Base-by-base conservation (phyloP, 2,797 vertebrate genomes). In the Chelon auratus region DNA sequence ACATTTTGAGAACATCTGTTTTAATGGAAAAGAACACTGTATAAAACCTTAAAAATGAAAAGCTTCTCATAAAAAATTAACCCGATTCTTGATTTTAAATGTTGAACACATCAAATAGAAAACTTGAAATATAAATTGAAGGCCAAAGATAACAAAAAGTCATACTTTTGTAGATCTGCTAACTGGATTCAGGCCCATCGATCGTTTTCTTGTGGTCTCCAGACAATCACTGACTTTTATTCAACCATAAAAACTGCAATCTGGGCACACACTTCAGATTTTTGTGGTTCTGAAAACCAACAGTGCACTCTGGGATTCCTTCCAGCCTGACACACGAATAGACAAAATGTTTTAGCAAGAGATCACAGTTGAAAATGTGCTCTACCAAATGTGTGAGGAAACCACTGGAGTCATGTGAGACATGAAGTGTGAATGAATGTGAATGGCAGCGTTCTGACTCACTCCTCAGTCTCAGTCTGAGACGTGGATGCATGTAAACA, bases 381-480 rank as follows among this genome's bases (percentile, higher is more conserved):
- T 1, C 17, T 0, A 13, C 20, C 26, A 55, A 1, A 5, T 26
- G 3, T n/a, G 1, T 8, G 24, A 40, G 37, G 59, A 36, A 12
- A 42, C 14, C 2, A 0, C 8, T 22, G 26, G 26, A 43, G 33
- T 45, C 18, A 4, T 45, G 18, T 39, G 3, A 40, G 22, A 37
- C 26, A 17, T 3, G 1, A 5, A 33, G 20, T 10, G 37, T 45
- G 59, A 60, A 18, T 17, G 4, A 30, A 4, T 43, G 17, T 33
- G 10, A 67, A 54, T 1, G 50, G 52, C 67, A 51, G 55, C 2
- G 57, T 15, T 45, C 30, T 80, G 80, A 84, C 42, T 88, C 83
- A 81, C 14, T 13, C 10, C 0, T n/a, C n/a, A 8, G 26, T 62
- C 55, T 73, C 37, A 5, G 42, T 51, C 30, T 62, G 17, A 76